Conservation (phyloP, 2,113 vertebrate species). For the Pyrgilauda ruficollis region DNA sequence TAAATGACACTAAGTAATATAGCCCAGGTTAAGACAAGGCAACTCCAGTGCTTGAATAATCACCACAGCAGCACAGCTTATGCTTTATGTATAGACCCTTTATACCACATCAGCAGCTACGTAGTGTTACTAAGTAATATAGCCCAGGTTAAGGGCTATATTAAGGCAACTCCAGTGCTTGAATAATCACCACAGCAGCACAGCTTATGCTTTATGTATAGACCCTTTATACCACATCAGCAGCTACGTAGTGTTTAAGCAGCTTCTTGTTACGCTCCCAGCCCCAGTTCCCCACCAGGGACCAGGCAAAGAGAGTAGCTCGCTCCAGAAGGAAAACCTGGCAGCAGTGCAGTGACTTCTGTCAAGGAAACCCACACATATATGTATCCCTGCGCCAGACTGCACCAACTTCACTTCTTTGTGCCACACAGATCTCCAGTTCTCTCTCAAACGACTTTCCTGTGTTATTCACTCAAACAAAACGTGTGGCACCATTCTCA, state of each 20-base stretch:
- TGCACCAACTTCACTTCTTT: background rate
- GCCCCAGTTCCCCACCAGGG: background rate
- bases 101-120: background rate
- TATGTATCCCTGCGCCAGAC: accelerated
- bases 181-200: background rate
- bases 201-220: background rate
- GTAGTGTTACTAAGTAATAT: too few relatives aligned
- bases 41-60: background rate
- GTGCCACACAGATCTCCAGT: background rate
- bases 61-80: background rate
- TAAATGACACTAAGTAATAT: background rate
- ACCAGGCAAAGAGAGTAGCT: background rate
- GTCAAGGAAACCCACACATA: background rate
- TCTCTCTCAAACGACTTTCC: background rate
- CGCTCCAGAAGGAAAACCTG: background rate
- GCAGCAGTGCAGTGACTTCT: background rate
- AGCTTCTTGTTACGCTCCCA: background rate
- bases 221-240: background rate
- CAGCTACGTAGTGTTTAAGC: accelerated
- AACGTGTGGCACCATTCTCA: background rate
- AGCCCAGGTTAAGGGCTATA: background rate
- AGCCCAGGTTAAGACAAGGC: background rate
- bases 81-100: background rate
- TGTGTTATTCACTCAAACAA: background rate
- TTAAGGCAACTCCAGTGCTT: background rate